Evolutionary conservation across 2,113 vertebrate species (phyloP).

Genomic region (Myiagra hebetior): DNA sequence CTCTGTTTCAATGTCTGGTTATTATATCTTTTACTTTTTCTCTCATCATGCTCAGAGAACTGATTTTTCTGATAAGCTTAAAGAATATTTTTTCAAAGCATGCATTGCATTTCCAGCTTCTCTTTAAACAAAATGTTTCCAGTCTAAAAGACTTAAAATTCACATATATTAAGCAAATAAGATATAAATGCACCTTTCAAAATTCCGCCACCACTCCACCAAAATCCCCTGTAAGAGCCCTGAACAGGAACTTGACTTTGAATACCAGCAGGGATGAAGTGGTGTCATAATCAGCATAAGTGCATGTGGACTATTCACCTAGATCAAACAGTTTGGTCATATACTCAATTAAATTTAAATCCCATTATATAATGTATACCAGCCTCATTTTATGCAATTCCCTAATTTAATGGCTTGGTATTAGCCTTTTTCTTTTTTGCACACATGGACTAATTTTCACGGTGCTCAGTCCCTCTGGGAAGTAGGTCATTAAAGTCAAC

Average conservation of each 20-base stretch:
- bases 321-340: conserved; percentile 59
- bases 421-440: conserved; percentile 53
- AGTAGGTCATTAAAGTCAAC: conserved; percentile 59
- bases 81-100: background rate
- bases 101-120: background rate
- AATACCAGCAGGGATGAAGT: conserved; percentile 37
- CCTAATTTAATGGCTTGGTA: conserved; percentile 55
- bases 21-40: background rate
- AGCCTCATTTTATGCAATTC: conserved; percentile 64
- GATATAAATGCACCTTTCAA: background rate
- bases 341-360: conserved; percentile 70
- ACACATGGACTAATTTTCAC: conserved; percentile 55
- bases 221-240: background rate
- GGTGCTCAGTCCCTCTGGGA: conserved; percentile 42
- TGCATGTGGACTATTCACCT: conserved; percentile 39
- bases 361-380: conserved; percentile 62
- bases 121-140: background rate
- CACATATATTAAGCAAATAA: background rate
- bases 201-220: background rate
- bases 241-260: background rate
- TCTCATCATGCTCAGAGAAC: background rate
- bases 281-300: conserved; percentile 60
- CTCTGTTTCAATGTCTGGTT: background rate
- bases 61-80: background rate
- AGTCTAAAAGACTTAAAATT: background rate